Base-by-base conservation (phyloP, 2,113 vertebrate genomes). In the Motacilla alba region DNA sequence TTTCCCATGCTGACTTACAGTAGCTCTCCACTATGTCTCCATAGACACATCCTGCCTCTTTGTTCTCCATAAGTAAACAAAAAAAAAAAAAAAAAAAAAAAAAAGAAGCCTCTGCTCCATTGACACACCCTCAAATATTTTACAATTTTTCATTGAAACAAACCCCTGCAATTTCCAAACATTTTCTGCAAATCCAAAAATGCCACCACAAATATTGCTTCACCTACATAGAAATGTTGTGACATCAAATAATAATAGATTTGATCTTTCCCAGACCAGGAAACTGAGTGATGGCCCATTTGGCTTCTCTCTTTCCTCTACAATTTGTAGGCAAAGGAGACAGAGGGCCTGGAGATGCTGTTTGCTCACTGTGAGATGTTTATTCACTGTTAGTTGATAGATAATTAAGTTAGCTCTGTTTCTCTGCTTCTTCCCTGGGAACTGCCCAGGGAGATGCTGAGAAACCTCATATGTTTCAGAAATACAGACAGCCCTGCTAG, bases 371-470 rank as follows among this genome's bases (percentile, higher is more conserved):
- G 43, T 67, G 73, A 91, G 89, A 77, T 78, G 67, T 66, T 93
- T 92, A 46, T 87, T 93, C 3, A 6, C 62, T 4, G 2, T 58
- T 90, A 80, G 70, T 39, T 83, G 62, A 43, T 81, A 66, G 69
- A 62, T 95, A 87, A 87, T 96, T 80, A 87, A 74, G 47, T 91
- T 78, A 94, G 78, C 52, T 74, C 78, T 87, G 35, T 87, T 77
- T 70, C 81, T 91, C 66, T 3, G 7, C 37, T 87, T 75, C 74
- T 94, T 95, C 79, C 41, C 63, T 68, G 44, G 74, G 70, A 95
- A 59, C 44, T 89, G 59, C 55, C n/a, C 35, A 50, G 73, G 39
- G 47, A 89, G 30, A 44, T 59, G 81, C 84, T 78, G 92, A 75
- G 81, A 91, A 82, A 93, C 9, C 73, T 89, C 47, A 10, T 59